Evolutionary conservation across 2,797 vertebrate species (phyloP), one percentile per base, ranked within the genome.

Genomic region (Anisognathus igniventris): DNA sequence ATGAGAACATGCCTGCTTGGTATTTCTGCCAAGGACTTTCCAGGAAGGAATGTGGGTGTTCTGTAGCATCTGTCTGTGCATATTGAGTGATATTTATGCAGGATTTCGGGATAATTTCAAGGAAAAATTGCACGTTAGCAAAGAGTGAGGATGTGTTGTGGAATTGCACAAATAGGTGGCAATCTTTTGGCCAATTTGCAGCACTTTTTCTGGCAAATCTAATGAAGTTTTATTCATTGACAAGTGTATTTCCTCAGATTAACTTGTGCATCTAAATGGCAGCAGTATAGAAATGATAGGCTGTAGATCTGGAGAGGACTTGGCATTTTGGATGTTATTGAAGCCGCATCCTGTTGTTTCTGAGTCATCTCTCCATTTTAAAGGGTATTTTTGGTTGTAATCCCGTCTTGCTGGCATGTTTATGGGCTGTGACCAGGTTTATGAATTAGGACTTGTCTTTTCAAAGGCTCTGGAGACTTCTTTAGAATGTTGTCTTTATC

Each of bases 31-130:
- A 54, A 88, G 58, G 76, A 84, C 88, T 86, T 92, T 78, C 77
- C 51, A 90, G 91, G 80, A 73, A 90, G 91, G 78, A 93, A 57
- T 37, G 84, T 89, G 84, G 91, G 85, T 74, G 87, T 94, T 88
- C 39, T 68, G 45, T 67, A 88, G 91, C 92, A 95, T 92, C 93
- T 96, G 89, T 77, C 78, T 77, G 21, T 94, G 87, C 87, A 88
- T 90, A 86, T 57, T 85, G 68, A 83, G 62, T 74, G 79, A 58
- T 89, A 88, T 67, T 88, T 83, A 25, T 79, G 57, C 71, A 93
- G 67, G 56, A 66, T 87, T 96, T 91, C 35, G 92, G 74, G 80
- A 57, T 39, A 45, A 85, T 71, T 85, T 93, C 25, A 72, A 92
- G 51, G 67, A 76, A 90, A 82, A 79, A 33, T n/a, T 70, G 76